Conservation (phyloP, 2,888 invertebrate genomes). For the Vannuccia rotundouncinata region DNA sequence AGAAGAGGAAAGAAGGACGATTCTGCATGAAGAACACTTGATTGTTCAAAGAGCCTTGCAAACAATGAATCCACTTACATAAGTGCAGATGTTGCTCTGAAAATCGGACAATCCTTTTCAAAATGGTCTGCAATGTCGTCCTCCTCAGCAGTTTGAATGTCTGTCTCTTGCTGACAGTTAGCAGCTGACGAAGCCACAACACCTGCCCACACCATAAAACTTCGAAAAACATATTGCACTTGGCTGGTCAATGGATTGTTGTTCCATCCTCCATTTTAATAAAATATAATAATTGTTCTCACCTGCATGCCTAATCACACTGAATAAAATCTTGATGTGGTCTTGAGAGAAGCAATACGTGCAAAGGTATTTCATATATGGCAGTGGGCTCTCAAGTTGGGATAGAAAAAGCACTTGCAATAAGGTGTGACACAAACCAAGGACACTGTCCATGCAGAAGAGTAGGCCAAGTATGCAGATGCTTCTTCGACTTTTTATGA, state of each 20-base stretch:
- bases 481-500: background rate
- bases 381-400: no score
- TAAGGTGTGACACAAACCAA: background rate
- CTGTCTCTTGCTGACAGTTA: background rate
- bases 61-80: background rate
- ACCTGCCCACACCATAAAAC: background rate
- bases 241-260: background rate
- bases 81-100: background rate
- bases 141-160: background rate
- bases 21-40: background rate
- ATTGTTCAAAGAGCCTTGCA: background rate
- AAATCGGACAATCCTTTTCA: background rate
- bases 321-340: constrained; percentile 4
- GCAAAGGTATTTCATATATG: background rate
- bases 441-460: background rate
- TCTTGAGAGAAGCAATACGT: constrained; percentile 3
- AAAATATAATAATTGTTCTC: background rate
- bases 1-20: background rate
- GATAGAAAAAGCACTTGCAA: background rate
- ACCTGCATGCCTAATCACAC: background rate
- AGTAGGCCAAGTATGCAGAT: background rate
- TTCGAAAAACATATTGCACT: background rate
- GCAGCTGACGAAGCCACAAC: background rate
- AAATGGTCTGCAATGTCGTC: background rate
- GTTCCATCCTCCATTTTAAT: constrained; percentile 19